These are phyloP conservation scores for Leptestheria dahalacensis DNA, from an alignment of 1,140 invertebrate genomes.

Conservation along the genomic window DNA sequence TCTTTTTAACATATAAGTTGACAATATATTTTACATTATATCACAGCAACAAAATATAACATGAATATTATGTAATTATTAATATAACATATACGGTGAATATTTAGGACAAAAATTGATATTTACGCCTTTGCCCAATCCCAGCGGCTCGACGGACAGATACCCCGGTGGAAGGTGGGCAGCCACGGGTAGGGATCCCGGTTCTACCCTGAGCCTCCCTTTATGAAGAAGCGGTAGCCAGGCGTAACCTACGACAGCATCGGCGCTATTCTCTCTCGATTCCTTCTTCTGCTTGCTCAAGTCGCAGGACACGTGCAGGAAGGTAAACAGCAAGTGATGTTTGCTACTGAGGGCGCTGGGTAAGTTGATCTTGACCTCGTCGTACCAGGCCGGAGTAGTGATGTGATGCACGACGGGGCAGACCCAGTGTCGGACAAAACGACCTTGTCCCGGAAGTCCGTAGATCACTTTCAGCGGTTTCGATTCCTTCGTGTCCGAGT, in stretches of 20 bases:
- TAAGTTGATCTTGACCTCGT: constrained; percentile 73
- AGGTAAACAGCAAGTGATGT: constrained; percentile 76
- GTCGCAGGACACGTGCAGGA: constrained; percentile 77
- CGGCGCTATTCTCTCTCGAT: constrained; percentile 40
- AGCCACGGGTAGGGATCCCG: constrained; percentile 64
- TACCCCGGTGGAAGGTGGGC: constrained; percentile 70
- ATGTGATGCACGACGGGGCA: constrained; percentile 67
- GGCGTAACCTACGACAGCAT: constrained; percentile 76
- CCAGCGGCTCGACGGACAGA: constrained; percentile 70
- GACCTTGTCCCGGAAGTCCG: constrained; percentile 43
- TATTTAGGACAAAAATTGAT: background rate
- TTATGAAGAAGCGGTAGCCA: constrained; percentile 73
- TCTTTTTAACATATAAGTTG: too few species aligned
- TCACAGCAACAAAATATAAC: too few species aligned
- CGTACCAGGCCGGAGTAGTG: constrained; percentile 63
- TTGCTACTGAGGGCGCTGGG: constrained; percentile 57
- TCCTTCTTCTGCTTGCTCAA: constrained; percentile 51
- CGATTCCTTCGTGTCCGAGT: constrained; percentile 54
- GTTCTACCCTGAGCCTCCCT: constrained; percentile 53
- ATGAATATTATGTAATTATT: too few species aligned
- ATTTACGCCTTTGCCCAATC: constrained; percentile 73
- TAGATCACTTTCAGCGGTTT: constrained; percentile 59
- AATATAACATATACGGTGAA: too few species aligned
- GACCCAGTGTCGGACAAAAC: constrained; percentile 41
- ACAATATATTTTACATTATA: too few species aligned